Evolutionary conservation across 2,113 vertebrate genomes (phyloP).

Genomic region (Cnemophilus loriae): DNA sequence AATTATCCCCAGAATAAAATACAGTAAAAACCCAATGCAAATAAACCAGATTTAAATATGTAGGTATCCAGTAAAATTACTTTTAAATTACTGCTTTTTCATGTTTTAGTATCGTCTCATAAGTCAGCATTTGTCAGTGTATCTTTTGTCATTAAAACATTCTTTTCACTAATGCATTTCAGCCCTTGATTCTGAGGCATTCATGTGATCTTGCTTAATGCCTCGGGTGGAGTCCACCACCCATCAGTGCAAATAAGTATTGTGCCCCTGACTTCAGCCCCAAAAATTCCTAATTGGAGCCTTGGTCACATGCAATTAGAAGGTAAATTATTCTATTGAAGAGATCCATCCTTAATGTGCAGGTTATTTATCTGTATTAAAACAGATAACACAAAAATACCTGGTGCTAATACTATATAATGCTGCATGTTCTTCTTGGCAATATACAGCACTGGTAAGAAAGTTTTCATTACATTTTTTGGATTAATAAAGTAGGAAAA

Average conservation of each 20-base stretch:
- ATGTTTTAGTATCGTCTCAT: not conserved
- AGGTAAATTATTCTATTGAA: not conserved
- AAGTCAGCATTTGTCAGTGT: not conserved
- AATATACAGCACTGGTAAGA: not conserved
- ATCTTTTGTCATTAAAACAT: not conserved
- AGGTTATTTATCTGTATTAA: not conserved
- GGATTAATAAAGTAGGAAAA: not conserved
- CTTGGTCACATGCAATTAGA: not conserved
- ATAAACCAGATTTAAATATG: not conserved
- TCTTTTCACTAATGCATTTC: not conserved
- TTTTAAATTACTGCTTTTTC: not conserved
- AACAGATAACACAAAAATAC: not conserved
- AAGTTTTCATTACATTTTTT: not conserved
- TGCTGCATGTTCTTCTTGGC: not conserved
- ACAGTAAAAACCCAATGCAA: not conserved
- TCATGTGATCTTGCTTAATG: not conserved
- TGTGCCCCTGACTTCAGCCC: not conserved
- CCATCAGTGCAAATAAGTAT: not conserved
- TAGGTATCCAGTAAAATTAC: not conserved
- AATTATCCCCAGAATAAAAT: not conserved
- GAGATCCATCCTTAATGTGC: not conserved
- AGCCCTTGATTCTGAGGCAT: not conserved
- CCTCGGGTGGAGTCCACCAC: not conserved
- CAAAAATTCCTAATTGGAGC: not conserved
- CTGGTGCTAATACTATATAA: not conserved